These are phyloP conservation scores for Cirrhinus mrigala DNA, from an alignment of 2,797 vertebrate genomes.

Conservation along the genomic window DNA sequence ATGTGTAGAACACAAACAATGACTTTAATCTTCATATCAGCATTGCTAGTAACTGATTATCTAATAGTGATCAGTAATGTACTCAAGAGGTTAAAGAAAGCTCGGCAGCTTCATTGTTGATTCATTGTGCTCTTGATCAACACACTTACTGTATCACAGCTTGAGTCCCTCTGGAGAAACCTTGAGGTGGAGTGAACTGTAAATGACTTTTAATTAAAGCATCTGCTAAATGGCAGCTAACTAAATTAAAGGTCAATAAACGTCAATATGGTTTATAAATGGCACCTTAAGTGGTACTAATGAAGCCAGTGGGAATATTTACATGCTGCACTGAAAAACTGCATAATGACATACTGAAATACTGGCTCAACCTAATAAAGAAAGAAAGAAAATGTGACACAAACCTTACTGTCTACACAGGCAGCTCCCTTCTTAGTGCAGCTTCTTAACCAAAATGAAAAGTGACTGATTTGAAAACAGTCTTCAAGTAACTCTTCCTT, in stretches of 20 bases:
- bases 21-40: neutral
- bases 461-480: neutral
- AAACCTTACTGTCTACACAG: neutral
- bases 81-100: neutral
- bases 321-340: neutral
- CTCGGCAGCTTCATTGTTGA: neutral
- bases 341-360: neutral
- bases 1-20: neutral
- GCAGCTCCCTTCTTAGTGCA: neutral
- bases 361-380: neutral
- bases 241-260: neutral
- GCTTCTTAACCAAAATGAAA: neutral
- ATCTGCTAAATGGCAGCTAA: neutral
- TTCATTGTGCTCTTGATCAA: neutral
- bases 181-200: neutral
- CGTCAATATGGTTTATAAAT: neutral
- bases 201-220: slow-evolving; percentile 10
- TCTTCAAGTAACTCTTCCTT: too few relatives aligned
- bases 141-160: neutral
- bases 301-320: neutral
- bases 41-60: neutral
- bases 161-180: neutral
- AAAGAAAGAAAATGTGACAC: neutral
- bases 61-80: neutral
- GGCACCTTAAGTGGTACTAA: neutral